These are phyloP conservation scores for Flexamia atlantica DNA, from an alignment of 2,888 invertebrate species.

Conservation along the genomic window DNA sequence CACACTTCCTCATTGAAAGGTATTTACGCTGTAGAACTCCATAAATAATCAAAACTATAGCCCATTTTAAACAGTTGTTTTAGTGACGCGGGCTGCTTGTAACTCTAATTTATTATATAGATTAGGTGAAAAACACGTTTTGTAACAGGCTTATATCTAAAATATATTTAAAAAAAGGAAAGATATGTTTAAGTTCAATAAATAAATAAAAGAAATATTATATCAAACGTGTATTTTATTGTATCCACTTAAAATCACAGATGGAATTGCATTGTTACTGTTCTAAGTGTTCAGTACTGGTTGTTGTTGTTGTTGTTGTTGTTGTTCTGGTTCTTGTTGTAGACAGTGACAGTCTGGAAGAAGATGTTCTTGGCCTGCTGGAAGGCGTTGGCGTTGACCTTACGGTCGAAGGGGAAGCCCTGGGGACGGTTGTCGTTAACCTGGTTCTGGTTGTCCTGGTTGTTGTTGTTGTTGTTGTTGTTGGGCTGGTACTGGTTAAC, in stretches of 20 bases:
- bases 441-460: slow-evolving; percentile 75
- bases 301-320: slow-evolving; percentile 66
- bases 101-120: too few species aligned
- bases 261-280: slow-evolving; percentile 5
- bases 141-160: too few species aligned
- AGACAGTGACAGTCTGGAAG: slow-evolving; percentile 77
- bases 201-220: too few species aligned
- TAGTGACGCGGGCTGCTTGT: too few species aligned
- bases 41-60: too few species aligned
- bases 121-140: too few species aligned
- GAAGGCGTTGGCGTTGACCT: slow-evolving; percentile 78
- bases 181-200: too few species aligned
- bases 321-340: slow-evolving; percentile 78
- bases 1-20: too few species aligned
- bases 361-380: slow-evolving; percentile 82
- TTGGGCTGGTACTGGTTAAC: slow-evolving; percentile 74
- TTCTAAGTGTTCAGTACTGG: slow-evolving; percentile 32
- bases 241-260: background rate
- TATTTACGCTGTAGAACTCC: too few species aligned
- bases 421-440: slow-evolving; percentile 81
- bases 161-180: too few species aligned
- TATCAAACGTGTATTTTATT: background rate
- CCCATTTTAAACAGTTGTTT: too few species aligned
- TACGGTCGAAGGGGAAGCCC: slow-evolving; percentile 87
- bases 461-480: slow-evolving; percentile 73